A percentile compares a stretch with the other conserved stretches of the same genome.
Conservation (phyloP, 2,888 invertebrate genomes). For the Pardosa pseudoannulata region DNA sequence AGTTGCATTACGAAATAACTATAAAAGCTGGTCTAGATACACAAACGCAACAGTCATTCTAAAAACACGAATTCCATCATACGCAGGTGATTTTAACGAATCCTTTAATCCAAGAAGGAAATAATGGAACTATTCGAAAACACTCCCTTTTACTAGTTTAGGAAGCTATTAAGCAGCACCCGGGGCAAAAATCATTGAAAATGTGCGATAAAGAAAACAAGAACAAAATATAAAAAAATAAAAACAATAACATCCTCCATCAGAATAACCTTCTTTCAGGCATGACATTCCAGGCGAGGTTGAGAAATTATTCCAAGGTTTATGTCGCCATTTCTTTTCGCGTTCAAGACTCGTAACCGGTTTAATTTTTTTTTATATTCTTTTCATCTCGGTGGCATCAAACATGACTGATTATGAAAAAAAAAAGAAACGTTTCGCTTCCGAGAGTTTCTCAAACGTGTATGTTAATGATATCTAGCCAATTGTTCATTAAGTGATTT, state of each 20-base stretch:
- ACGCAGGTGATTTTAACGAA: too few species aligned
- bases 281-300: constrained; percentile 43
- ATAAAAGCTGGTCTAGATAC: too few species aligned
- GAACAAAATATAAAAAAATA: not conserved
- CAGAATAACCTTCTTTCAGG: constrained; percentile 31
- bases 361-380: constrained; percentile 23
- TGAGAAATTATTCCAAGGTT: constrained; percentile 64
- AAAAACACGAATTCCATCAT: too few species aligned
- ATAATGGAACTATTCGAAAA: too few species aligned
- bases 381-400: constrained; percentile 12
- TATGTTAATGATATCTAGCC: not conserved
- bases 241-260: constrained; percentile 20
- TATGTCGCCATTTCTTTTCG: constrained; percentile 36
- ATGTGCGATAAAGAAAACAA: not conserved
- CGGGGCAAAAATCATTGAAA: not conserved
- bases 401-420: constrained; percentile 12
- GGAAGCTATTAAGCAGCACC: not conserved
- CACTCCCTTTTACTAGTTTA: not conserved
- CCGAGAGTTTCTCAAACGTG: not conserved
- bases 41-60: too few species aligned
- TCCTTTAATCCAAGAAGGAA: too few species aligned
- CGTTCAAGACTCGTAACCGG: constrained; percentile 41
- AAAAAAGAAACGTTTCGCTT: constrained; percentile 14
- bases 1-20: too few species aligned
- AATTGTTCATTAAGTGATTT: not conserved